These are phyloP conservation scores for Yponomeuta cagnagella DNA, from an alignment of 2,888 invertebrate species.

Conservation along the genomic window DNA sequence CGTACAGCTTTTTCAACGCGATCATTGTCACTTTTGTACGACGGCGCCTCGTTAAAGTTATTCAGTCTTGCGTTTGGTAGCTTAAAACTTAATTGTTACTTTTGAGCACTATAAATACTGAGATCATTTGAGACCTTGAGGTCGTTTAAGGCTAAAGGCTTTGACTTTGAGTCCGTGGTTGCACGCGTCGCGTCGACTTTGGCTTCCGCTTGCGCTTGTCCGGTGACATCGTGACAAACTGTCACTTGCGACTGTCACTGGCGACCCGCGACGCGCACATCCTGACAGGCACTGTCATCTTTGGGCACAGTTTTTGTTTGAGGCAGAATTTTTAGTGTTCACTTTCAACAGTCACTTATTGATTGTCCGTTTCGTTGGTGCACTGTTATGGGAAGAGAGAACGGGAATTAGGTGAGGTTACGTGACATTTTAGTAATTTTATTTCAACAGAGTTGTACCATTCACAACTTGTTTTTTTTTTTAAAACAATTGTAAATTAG, in stretches of 20 bases:
- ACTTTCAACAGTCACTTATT: conserved; percentile 32
- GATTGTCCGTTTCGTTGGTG: conserved; percentile 27
- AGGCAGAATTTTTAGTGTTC: conserved; percentile 11
- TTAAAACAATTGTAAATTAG: too few species aligned
- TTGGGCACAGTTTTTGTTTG: not conserved
- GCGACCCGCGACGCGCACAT: not conserved
- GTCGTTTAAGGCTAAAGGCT: conserved; percentile 23
- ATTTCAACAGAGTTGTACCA: too few species aligned
- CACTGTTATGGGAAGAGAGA: too few species aligned
- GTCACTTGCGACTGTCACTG: conserved; percentile 41
- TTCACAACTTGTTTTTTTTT: too few species aligned
- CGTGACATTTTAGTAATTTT: too few species aligned
- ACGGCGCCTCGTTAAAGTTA: conserved; percentile 20
- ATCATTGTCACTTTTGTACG: conserved; percentile 72
- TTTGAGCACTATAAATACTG: conserved; percentile 62
- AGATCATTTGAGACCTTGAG: conserved; percentile 39
- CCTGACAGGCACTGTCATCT: not conserved
- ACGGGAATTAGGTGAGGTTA: too few species aligned
- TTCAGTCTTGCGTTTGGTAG: conserved; percentile 31
- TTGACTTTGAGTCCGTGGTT: conserved; percentile 34
- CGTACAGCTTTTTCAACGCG: conserved; percentile 87
- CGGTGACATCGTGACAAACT: conserved; percentile 53
- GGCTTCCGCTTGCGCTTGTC: conserved; percentile 63
- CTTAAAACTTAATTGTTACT: conserved; percentile 29
- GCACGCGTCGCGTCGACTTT: conserved; percentile 29